These are phyloP conservation scores for Thymelicus sylvestris DNA, from an alignment of 2,888 invertebrate species.

Conservation along the genomic window DNA sequence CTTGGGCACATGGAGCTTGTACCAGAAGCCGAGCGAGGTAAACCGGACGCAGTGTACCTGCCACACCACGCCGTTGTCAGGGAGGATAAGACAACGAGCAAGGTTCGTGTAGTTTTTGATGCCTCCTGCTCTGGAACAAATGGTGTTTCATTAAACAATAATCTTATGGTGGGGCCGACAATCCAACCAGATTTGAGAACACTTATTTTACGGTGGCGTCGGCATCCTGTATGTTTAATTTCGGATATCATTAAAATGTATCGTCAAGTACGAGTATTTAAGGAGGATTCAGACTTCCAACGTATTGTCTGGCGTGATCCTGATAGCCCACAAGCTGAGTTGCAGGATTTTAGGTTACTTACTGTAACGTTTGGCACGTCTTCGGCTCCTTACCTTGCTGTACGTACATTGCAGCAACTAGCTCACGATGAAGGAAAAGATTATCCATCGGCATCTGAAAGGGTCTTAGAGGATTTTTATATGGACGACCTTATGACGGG, in stretches of 20 bases:
- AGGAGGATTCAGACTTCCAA: slow-evolving; percentile 46
- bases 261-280: slow-evolving; percentile 45
- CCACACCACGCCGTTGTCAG: slow-evolving; percentile 51
- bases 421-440: slow-evolving; percentile 44
- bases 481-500: slow-evolving; percentile 48
- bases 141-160: slow-evolving; percentile 47
- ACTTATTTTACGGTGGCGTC: slow-evolving; percentile 48
- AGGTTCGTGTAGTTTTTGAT: slow-evolving; percentile 49
- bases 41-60: slow-evolving; percentile 41
- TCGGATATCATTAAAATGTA: slow-evolving; percentile 55
- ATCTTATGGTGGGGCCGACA: slow-evolving; percentile 45
- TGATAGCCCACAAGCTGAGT: slow-evolving; percentile 7
- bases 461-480: slow-evolving; percentile 42
- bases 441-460: slow-evolving; percentile 44
- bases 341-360: slow-evolving; percentile 43
- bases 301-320: slow-evolving; percentile 43
- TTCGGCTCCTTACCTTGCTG: slow-evolving; percentile 39
- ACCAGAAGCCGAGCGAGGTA: slow-evolving; percentile 25
- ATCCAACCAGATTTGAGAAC: slow-evolving; percentile 48
- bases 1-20: slow-evolving; percentile 43
- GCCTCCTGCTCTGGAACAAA: slow-evolving; percentile 43
- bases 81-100: slow-evolving; percentile 46
- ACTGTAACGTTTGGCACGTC: slow-evolving; percentile 49
- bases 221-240: slow-evolving; percentile 42
- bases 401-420: slow-evolving; percentile 47